Evolutionary conservation across 2,888 invertebrate species (phyloP).

Genomic region (Drosophila falleni): DNA sequence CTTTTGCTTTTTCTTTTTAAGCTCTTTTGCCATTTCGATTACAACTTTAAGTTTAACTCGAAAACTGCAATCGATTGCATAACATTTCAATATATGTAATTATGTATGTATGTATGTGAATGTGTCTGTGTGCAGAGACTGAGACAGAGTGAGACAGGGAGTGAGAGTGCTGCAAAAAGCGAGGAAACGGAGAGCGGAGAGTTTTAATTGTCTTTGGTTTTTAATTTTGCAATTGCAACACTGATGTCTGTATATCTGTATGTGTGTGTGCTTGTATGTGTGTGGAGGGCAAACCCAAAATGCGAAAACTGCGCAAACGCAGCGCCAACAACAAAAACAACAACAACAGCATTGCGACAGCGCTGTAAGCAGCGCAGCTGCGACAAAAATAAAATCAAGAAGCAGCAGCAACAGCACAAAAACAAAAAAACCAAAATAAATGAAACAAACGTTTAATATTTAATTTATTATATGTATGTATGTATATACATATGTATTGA

Average conservation of each 20-base stretch:
- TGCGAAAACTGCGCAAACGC: conserved; percentile 66
- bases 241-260: not conserved
- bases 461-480: conserved; percentile 52
- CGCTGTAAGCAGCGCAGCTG: conserved; percentile 18
- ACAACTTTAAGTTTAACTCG: conserved; percentile 45
- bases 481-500: conserved; percentile 46
- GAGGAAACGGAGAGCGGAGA: conserved; percentile 23
- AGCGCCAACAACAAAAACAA: conserved; percentile 31
- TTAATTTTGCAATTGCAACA: conserved; percentile 60
- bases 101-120: conserved; percentile 28
- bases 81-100: conserved; percentile 28
- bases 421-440: conserved; percentile 10
- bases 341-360: conserved; percentile 46
- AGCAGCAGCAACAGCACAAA: conserved; percentile 9
- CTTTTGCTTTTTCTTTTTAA: conserved; percentile 33
- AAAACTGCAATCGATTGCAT: conserved; percentile 63
- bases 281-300: conserved; percentile 49
- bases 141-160: conserved; percentile 8
- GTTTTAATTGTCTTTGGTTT: conserved; percentile 49
- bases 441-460: conserved; percentile 37
- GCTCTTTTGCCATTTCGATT: conserved; percentile 58
- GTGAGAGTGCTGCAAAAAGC: conserved; percentile 11
- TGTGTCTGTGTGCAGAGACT: conserved; percentile 1
- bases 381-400: not conserved
- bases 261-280: conserved; percentile 14